Percentiles rank a stretch among this genome's conserved stretches.
phyloP scores from a whole-genome alignment of 2,113 vertebrate genomes.

The Diadophis punctatus region DNA sequence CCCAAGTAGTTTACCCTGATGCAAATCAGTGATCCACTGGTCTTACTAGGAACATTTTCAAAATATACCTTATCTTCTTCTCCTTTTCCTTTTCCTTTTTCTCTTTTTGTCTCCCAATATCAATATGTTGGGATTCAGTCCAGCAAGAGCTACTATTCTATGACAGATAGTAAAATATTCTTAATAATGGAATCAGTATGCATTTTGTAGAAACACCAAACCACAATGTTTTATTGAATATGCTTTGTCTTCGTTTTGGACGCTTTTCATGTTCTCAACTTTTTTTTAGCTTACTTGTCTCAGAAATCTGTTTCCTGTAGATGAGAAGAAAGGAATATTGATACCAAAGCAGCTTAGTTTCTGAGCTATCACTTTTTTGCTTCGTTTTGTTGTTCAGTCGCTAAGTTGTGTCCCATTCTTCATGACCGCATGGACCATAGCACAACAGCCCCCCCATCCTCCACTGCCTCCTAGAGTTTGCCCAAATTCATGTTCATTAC shows the following conservation, averaged over 20 bases:
- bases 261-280: not conserved
- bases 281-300: constrained; percentile 31
- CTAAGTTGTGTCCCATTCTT: not conserved
- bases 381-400: not conserved
- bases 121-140: not conserved
- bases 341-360: constrained; percentile 38
- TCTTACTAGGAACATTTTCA: not conserved
- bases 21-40: not conserved
- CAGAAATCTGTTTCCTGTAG: constrained; percentile 44
- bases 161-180: not conserved
- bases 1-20: accelerated
- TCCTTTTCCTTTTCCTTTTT: not conserved
- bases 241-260: constrained; percentile 38
- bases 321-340: constrained; percentile 30
- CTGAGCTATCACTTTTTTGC: not conserved
- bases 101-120: not conserved
- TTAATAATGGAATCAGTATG: constrained; percentile 23
- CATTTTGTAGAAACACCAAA: constrained; percentile 14
- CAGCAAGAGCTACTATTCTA: constrained; percentile 7
- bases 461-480: not conserved
- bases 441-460: not conserved
- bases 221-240: not conserved
- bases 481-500: not conserved
- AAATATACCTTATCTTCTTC: accelerated
- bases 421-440: not conserved